Conservation (phyloP, 2,797 vertebrate genomes). For the Urophycis tenuis region DNA sequence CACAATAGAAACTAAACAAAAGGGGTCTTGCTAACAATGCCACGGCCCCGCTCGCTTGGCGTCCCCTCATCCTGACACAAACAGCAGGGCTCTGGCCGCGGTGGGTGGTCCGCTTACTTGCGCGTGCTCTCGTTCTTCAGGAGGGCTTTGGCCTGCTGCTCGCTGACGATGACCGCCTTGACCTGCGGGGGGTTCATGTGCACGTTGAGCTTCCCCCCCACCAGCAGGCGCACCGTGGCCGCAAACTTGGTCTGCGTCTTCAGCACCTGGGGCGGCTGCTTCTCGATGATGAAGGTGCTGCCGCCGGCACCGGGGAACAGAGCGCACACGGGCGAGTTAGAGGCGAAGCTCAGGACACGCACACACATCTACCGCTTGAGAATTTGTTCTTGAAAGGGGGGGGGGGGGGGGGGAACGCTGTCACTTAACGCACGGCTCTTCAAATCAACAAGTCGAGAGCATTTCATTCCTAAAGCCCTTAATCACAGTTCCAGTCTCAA, state of each 20-base stretch:
- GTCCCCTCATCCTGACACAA: no score
- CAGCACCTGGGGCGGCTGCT: constrained; percentile 90
- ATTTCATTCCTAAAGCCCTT: not conserved
- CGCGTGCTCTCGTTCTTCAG: constrained; percentile 90
- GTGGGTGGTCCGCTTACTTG: constrained; percentile 49
- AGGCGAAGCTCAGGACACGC: no score
- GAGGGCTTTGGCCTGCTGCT: constrained; percentile 91
- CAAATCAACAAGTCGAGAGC: not conserved
- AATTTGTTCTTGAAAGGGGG: not conserved
- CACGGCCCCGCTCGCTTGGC: no score
- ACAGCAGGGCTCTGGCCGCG: not conserved
- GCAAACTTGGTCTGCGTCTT: constrained; percentile 96
- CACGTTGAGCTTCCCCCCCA: constrained; percentile 92
- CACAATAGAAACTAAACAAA: no score
- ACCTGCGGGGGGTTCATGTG: constrained; percentile 98
- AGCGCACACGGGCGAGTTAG: not conserved
- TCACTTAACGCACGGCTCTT: not conserved
- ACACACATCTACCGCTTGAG: not conserved
- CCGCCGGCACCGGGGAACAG: not conserved
- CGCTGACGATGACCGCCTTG: constrained; percentile 92
- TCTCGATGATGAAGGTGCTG: constrained; percentile 96
- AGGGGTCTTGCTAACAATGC: no score
- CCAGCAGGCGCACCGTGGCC: constrained; percentile 87
- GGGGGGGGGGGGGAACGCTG: not conserved
- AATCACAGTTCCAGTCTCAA: not conserved